Evolutionary conservation across 2,113 vertebrate genomes (phyloP), one percentile per base, ranked within the genome.

Genomic region (Euleptes europaea): DNA sequence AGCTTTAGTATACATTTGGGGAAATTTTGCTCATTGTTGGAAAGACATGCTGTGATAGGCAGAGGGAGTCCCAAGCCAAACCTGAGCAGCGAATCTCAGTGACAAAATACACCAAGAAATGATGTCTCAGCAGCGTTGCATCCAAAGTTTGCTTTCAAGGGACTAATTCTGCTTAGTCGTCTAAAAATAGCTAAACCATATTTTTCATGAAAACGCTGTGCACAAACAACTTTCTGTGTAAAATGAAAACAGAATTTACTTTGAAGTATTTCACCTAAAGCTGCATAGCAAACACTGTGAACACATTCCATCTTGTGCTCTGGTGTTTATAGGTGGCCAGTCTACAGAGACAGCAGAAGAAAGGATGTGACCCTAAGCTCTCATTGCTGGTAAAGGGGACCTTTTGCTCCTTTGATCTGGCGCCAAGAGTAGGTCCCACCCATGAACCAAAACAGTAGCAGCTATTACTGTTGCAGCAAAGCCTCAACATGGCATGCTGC

Each of bases 291-390:
- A 57, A 26, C 54, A 21, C 4, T 14, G 26, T 1, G 69, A 78
- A 49, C 26, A 31, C n/a, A n/a, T 40, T 49, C 19, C 63, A 72
- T 88, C 63, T 69, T 71, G 57, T 82, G 74, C 35, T 15, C 66
- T 57, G n/a, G 6, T 5, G 35, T 82, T 85, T 84, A 85, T 82
- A 74, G 76, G 69, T 54, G 84, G 14, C 84, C 26, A 90, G 40
- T 33, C 77, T 28, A 28, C 2, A 76, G 78, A 80, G 9, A 38
- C 33, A 5, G 47, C n/a, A 49, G 74, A 23, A 88, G 83, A 82
- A 80, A 63, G 35, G 33, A 31, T 67, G n/a, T 71, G 47, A 38
- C 4, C n/a, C 66, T 33, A 47, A 47, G 15, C 12, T 44, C 17
- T 42, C 17, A 80, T 5, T 33, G 42, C 13, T 81, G 33, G 31